Evolutionary conservation across 2,888 invertebrate genomes (phyloP).

Genomic region (Chesias legatella): DNA sequence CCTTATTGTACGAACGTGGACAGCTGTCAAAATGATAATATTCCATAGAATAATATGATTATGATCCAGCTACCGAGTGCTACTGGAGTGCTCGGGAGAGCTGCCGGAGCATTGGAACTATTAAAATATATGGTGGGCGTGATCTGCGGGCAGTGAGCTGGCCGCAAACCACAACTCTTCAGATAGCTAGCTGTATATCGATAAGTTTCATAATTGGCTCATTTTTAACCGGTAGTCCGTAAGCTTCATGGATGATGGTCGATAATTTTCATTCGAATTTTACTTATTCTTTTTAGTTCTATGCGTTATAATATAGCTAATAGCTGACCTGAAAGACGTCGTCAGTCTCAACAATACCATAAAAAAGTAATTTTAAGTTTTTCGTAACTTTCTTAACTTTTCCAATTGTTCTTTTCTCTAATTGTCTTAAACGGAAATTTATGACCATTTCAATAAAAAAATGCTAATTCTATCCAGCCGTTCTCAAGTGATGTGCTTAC

Average conservation of each 20-base stretch:
- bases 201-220: slow-evolving; percentile 52
- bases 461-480: too few relatives aligned
- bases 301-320: too few relatives aligned
- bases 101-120: slow-evolving; percentile 66
- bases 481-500: too few relatives aligned
- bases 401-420: too few relatives aligned
- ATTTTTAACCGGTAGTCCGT: slow-evolving; percentile 29
- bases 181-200: slow-evolving; percentile 57
- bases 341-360: too few relatives aligned
- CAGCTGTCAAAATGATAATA: slow-evolving; percentile 16
- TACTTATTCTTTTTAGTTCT: too few relatives aligned
- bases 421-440: too few relatives aligned
- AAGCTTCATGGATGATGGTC: slow-evolving; percentile 10
- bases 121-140: slow-evolving; percentile 66
- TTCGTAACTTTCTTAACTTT: too few relatives aligned
- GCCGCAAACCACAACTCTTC: slow-evolving; percentile 77
- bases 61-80: slow-evolving; percentile 34
- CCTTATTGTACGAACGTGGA: too few relatives aligned
- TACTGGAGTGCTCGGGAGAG: slow-evolving; percentile 37
- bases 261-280: not conserved
- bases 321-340: too few relatives aligned
- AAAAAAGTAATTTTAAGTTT: too few relatives aligned
- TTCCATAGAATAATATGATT: slow-evolving; percentile 26
- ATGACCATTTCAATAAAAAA: too few relatives aligned
- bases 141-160: slow-evolving; percentile 57